Evolutionary conservation across 2,888 invertebrate species (phyloP).

Genomic region (Apoda limacodes): DNA sequence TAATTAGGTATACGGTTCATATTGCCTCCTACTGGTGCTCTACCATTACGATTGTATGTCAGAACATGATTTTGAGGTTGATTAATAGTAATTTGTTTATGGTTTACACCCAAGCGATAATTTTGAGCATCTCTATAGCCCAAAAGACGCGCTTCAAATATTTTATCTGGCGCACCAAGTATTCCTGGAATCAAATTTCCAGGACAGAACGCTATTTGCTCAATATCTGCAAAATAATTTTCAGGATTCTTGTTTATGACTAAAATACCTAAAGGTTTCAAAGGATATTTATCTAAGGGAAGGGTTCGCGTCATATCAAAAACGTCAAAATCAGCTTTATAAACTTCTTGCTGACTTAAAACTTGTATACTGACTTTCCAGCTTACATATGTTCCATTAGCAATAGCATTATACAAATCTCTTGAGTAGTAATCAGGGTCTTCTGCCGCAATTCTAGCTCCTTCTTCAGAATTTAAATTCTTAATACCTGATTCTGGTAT

Average conservation of each 20-base stretch:
- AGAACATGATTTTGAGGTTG: constrained; percentile 75
- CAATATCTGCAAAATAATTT: constrained; percentile 92
- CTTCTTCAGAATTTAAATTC: constrained; percentile 74
- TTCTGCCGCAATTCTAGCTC: constrained; percentile 72
- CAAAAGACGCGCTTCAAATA: constrained; percentile 84
- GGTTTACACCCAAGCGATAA: constrained; percentile 87
- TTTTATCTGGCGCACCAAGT: constrained; percentile 87
- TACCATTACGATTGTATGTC: constrained; percentile 89
- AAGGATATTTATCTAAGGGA: constrained; percentile 78
- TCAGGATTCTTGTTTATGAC: constrained; percentile 85
- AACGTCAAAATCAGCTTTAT: constrained; percentile 81
- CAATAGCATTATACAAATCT: constrained; percentile 89
- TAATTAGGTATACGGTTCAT: constrained; percentile 91
- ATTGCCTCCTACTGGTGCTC: constrained; percentile 76
- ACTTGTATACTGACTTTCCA: constrained; percentile 86
- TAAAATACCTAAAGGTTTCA: constrained; percentile 83
- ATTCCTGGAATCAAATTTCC: constrained; percentile 89
- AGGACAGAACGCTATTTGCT: constrained; percentile 88
- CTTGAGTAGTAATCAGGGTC: constrained; percentile 90
- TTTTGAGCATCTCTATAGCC: constrained; percentile 87
- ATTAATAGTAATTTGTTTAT: constrained; percentile 89
- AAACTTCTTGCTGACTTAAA: constrained; percentile 85
- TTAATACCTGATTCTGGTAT: constrained; percentile 90
- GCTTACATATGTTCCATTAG: constrained; percentile 73
- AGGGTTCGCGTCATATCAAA: constrained; percentile 92